phyloP scores from a whole-genome alignment of 2,888 invertebrate genomes.

The Drosophila setosimentum region DNA sequence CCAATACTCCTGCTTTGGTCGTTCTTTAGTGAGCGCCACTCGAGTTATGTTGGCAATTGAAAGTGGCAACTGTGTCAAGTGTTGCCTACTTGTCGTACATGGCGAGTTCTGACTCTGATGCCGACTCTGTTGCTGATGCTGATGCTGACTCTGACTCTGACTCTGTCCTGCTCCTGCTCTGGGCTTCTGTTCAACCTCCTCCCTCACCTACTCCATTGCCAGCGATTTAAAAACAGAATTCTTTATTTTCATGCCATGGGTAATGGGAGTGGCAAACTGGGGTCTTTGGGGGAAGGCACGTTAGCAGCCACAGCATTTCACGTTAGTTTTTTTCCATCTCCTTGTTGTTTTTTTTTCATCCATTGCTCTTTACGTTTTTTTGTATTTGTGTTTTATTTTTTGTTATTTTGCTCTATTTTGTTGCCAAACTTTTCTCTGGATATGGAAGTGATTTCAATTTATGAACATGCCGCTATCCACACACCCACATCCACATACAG shows the following conservation, averaged over 20 bases:
- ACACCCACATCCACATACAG: no score
- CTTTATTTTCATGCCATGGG: slow-evolving; percentile 62
- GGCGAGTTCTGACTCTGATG: slow-evolving; percentile 45
- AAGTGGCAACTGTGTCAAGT: slow-evolving; percentile 83
- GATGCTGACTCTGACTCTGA: neutral
- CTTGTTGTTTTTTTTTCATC: slow-evolving; percentile 16
- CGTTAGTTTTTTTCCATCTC: slow-evolving; percentile 20
- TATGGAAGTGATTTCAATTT: slow-evolving; percentile 84
- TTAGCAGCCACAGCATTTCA: slow-evolving; percentile 32
- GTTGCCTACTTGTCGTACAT: slow-evolving; percentile 81
- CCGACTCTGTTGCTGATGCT: slow-evolving; percentile 30
- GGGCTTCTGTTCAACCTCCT: slow-evolving; percentile 10
- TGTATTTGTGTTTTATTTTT: slow-evolving; percentile 31
- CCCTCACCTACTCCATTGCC: slow-evolving; percentile 18
- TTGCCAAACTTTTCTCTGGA: slow-evolving; percentile 78
- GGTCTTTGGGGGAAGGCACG: slow-evolving; percentile 7
- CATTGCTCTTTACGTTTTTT: slow-evolving; percentile 22
- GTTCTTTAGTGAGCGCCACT: slow-evolving; percentile 63
- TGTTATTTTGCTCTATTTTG: slow-evolving; percentile 71
- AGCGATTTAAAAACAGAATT: slow-evolving; percentile 77
- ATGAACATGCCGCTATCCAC: slow-evolving; percentile 82
- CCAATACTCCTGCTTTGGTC: neutral
- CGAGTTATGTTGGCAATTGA: slow-evolving; percentile 82
- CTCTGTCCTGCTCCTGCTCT: neutral
- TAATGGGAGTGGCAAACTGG: neutral